Percentiles rank a stretch among this genome's conserved stretches.
Conservation (phyloP, 2,888 invertebrate species). For the Mimumesa dahlbomi region DNA sequence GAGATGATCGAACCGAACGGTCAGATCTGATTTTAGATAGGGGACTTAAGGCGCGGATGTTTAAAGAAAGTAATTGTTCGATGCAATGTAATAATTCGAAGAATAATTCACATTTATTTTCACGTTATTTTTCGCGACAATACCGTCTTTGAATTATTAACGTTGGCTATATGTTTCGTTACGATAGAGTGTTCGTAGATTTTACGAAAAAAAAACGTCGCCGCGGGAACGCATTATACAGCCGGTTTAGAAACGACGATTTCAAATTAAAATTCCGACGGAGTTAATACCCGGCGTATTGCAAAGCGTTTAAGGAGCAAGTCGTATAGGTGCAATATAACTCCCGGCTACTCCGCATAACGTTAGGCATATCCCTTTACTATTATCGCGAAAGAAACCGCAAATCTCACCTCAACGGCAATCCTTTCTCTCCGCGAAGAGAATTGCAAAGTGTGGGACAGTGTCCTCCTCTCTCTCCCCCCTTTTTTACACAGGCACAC, state of each 20-base stretch:
- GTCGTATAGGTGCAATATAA: slow-evolving; percentile 54
- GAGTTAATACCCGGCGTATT: slow-evolving; percentile 51
- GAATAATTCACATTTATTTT: too few species aligned
- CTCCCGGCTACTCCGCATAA: slow-evolving; percentile 41
- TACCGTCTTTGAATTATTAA: too few species aligned
- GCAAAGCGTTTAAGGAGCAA: slow-evolving; percentile 49
- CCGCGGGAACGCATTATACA: slow-evolving; percentile 23
- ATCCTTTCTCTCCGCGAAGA: slow-evolving; percentile 59
- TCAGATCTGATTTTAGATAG: neutral
- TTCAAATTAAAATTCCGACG: slow-evolving; percentile 58
- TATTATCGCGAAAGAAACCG: slow-evolving; percentile 64
- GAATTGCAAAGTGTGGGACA: slow-evolving; percentile 60
- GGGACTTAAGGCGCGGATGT: neutral
- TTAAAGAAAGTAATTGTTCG: neutral
- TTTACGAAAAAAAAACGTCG: neutral
- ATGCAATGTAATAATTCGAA: too few species aligned
- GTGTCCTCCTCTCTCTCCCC: slow-evolving; percentile 35
- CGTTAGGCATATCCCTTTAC: slow-evolving; percentile 57
- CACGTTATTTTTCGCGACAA: too few species aligned
- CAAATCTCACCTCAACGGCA: slow-evolving; percentile 62
- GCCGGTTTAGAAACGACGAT: slow-evolving; percentile 28
- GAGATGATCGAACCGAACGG: neutral
- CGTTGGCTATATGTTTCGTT: neutral
- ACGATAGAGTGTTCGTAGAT: neutral
- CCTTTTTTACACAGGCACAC: slow-evolving; percentile 11